Percentiles rank a stretch among this genome's conserved stretches.
These are phyloP conservation scores for Arge pagana DNA, from an alignment of 2,888 invertebrate genomes.

Conservation along the genomic window DNA sequence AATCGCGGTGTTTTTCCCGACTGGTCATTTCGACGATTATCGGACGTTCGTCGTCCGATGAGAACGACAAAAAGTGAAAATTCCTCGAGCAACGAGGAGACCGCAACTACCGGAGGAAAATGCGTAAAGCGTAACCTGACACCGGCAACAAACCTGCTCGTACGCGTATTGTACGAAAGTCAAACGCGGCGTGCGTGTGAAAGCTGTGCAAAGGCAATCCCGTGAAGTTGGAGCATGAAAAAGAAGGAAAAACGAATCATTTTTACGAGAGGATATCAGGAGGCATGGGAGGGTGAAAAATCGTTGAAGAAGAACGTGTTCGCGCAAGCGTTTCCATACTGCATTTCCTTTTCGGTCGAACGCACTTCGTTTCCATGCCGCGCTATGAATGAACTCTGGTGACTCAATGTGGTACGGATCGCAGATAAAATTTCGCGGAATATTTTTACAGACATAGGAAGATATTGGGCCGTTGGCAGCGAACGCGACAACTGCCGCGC, in stretches of 20 bases:
- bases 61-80: too few species aligned
- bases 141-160: not conserved
- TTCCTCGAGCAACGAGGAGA: too few species aligned
- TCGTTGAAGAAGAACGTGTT: too few species aligned
- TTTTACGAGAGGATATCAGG: too few species aligned
- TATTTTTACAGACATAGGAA: slow-evolving; percentile 20
- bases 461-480: slow-evolving; percentile 21
- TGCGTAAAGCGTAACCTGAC: slow-evolving; percentile 1
- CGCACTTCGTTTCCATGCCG: slow-evolving; percentile 1
- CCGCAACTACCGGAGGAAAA: too few species aligned
- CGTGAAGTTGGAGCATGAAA: too few species aligned
- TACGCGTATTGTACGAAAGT: not conserved
- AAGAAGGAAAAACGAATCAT: too few species aligned
- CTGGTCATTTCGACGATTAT: too few species aligned
- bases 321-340: too few species aligned
- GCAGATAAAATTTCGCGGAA: slow-evolving; percentile 21
- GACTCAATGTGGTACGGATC: slow-evolving; percentile 15
- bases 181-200: not conserved
- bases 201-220: not conserved
- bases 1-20: too few species aligned
- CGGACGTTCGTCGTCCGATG: too few species aligned
- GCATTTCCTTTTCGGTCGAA: slow-evolving; percentile 20
- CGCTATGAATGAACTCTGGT: slow-evolving; percentile 18
- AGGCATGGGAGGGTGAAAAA: too few species aligned
- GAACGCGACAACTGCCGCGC: slow-evolving; percentile 19